These are phyloP conservation scores for Synanthedon formicaeformis DNA, from an alignment of 2,888 invertebrate genomes.

Conservation along the genomic window DNA sequence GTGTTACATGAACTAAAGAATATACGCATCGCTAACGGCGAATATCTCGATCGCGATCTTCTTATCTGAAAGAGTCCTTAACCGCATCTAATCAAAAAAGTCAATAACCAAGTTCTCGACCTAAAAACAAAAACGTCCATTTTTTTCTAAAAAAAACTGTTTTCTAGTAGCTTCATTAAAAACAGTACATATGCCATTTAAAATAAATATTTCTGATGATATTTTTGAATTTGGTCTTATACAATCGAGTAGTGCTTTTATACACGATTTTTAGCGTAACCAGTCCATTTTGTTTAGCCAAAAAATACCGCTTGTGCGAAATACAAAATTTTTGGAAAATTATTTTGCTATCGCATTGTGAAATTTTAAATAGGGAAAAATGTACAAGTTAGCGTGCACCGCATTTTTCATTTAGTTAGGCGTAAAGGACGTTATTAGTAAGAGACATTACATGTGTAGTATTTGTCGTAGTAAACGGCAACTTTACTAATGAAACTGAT, in stretches of 20 bases:
- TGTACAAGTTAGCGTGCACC: conserved; percentile 38
- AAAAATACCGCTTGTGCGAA: conserved; percentile 55
- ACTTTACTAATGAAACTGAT: conserved; percentile 16
- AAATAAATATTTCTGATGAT: conserved; percentile 59
- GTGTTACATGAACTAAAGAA: background rate
- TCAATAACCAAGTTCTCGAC: conserved; percentile 63
- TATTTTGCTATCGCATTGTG: conserved; percentile 63
- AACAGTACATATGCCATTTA: conserved; percentile 53
- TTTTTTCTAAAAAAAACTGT: conserved; percentile 59
- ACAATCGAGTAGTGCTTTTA: conserved; percentile 67
- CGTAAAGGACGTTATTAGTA: conserved; percentile 41
- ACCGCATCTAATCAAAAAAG: conserved; percentile 49
- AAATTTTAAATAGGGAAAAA: conserved; percentile 36
- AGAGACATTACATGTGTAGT: conserved; percentile 2
- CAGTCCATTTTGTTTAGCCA: conserved; percentile 70
- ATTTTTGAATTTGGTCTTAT: conserved; percentile 62
- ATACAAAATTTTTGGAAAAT: conserved; percentile 46
- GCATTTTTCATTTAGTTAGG: conserved; percentile 34
- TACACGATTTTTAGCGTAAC: conserved; percentile 63
- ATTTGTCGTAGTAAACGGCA: background rate
- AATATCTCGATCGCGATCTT: conserved; percentile 11
- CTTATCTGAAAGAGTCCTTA: conserved; percentile 35
- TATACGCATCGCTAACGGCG: background rate
- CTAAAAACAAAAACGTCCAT: conserved; percentile 69
- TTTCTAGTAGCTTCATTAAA: conserved; percentile 62